Evolutionary conservation across 2,797 vertebrate genomes (phyloP).

Genomic region (Spea hammondii): DNA sequence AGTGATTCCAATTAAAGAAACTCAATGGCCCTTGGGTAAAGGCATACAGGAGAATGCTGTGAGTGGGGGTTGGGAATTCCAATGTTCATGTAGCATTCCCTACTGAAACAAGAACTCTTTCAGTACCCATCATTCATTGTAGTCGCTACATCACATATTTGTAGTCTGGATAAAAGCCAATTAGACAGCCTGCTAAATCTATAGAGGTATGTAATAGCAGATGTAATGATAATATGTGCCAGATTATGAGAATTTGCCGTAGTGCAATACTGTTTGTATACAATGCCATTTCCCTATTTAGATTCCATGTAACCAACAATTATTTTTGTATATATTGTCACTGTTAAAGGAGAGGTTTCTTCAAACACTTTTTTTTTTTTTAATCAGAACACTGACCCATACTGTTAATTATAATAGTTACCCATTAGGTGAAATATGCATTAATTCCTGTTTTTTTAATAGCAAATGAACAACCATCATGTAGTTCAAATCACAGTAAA

Average conservation of each 20-base stretch:
- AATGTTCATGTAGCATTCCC: too few relatives aligned
- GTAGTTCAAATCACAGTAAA: slow-evolving; percentile 34
- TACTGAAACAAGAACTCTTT: background rate
- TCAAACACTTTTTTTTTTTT: background rate
- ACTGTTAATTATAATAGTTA: slow-evolving; percentile 36
- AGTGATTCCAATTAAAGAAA: too few relatives aligned
- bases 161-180: slow-evolving; percentile 1
- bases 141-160: background rate
- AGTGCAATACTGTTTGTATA: slow-evolving; percentile 3
- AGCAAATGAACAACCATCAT: slow-evolving; percentile 36
- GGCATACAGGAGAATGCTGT: too few relatives aligned
- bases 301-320: slow-evolving; percentile 26
- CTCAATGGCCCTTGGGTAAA: too few relatives aligned
- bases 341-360: slow-evolving; percentile 5
- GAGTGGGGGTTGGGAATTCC: too few relatives aligned
- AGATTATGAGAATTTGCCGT: background rate
- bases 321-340: slow-evolving; percentile 15
- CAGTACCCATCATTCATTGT: background rate
- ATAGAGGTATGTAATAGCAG: slow-evolving; percentile 19
- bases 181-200: slow-evolving; percentile 31
- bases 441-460: slow-evolving; percentile 42
- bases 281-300: background rate
- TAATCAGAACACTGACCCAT: slow-evolving; percentile 29
- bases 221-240: slow-evolving; percentile 24
- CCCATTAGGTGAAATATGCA: slow-evolving; percentile 15